Percentiles rank a stretch among this genome's conserved stretches.
Conservation (phyloP, 1,140 invertebrate species). For the Planococcus citri region DNA sequence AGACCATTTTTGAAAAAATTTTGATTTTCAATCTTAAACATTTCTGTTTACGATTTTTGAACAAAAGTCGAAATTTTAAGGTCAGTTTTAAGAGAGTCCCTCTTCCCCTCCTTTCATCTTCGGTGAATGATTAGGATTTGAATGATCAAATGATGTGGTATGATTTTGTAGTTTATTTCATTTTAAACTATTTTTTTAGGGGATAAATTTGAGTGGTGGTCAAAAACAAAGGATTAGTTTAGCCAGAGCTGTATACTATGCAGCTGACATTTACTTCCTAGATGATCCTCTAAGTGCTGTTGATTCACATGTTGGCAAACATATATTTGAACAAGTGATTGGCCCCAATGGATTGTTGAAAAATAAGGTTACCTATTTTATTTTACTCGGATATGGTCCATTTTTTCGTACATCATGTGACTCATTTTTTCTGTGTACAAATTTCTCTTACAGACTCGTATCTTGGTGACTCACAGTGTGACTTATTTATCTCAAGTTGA, state of each 20-base stretch:
- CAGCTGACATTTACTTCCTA: conserved; percentile 80
- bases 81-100: no score
- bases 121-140: no score
- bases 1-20: no score
- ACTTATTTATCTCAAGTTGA: conserved; percentile 78
- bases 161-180: no score
- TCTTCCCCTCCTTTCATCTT: no score
- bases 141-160: no score
- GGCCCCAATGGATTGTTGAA: conserved; percentile 66
- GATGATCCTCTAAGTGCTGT: conserved; percentile 95
- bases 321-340: conserved; percentile 85
- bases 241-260: conserved; percentile 76
- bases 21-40: no score
- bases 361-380: conserved; percentile 39
- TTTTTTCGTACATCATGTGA: no score
- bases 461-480: conserved; percentile 85
- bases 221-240: conserved; percentile 93
- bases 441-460: conserved; percentile 41
- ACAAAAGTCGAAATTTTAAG: no score
- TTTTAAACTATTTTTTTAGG: no score
- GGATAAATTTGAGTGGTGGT: conserved; percentile 91
- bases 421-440: no score
- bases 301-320: conserved; percentile 87
- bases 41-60: no score
- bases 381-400: background rate